Conservation (phyloP, 2,113 vertebrate genomes). For the Colius striatus region DNA sequence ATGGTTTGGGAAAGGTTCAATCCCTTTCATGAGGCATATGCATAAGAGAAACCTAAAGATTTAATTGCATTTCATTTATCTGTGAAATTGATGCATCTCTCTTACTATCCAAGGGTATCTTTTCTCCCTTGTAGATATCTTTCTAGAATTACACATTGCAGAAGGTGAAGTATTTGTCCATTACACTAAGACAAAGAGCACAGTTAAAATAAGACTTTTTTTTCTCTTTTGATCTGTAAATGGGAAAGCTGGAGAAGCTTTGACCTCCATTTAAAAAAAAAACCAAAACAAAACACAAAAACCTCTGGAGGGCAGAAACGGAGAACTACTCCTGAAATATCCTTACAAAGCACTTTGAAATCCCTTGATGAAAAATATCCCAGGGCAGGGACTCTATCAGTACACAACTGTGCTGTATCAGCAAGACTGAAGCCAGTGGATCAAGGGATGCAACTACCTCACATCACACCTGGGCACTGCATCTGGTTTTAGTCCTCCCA, state of each 20-base stretch:
- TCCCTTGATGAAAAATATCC: background rate
- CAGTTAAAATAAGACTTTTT: background rate
- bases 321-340: background rate
- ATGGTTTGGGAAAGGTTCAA: background rate
- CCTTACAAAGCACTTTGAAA: background rate
- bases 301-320: background rate
- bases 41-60: background rate
- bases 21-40: background rate
- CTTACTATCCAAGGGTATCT: background rate
- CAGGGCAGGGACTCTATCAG: background rate
- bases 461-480: background rate
- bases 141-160: background rate
- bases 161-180: background rate
- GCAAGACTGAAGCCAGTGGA: background rate
- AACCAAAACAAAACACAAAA: too few relatives aligned
- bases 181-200: background rate
- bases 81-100: background rate
- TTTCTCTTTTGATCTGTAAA: background rate
- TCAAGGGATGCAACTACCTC: background rate
- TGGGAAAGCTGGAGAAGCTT: background rate
- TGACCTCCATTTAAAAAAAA: background rate
- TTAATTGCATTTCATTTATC: background rate
- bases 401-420: background rate
- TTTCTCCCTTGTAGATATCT: background rate
- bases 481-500: background rate